Percentiles rank a stretch among this genome's conserved stretches.
These are phyloP conservation scores for Heliconius sara DNA, from an alignment of 2,888 invertebrate genomes.

Conservation along the genomic window DNA sequence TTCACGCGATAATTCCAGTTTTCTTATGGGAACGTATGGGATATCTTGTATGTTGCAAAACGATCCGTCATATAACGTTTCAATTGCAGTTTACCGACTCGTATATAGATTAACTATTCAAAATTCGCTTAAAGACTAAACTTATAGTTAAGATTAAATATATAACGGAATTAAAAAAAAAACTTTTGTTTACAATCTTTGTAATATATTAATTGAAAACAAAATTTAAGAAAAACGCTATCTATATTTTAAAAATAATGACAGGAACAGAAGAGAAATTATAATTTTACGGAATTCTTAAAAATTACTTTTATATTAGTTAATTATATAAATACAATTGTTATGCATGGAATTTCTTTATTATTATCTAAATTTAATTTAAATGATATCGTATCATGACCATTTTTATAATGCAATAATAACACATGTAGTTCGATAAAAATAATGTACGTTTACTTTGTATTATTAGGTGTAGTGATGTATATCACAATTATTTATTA, in stretches of 20 bases:
- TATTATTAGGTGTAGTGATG: neutral
- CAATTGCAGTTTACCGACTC: slow-evolving; percentile 49
- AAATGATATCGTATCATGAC: slow-evolving; percentile 5
- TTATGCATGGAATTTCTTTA: too few species aligned
- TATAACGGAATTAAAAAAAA: neutral
- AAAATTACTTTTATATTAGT: too few species aligned
- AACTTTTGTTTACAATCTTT: neutral
- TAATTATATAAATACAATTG: too few species aligned
- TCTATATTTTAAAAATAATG: too few species aligned
- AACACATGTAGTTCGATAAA: slow-evolving; percentile 15
- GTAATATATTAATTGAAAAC: too few species aligned
- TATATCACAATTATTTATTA: slow-evolving; percentile 5
- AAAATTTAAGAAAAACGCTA: too few species aligned
- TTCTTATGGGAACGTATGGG: slow-evolving; percentile 66
- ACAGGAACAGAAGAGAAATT: too few species aligned
- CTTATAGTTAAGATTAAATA: neutral
- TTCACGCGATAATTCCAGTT: slow-evolving; percentile 45
- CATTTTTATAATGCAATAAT: slow-evolving; percentile 6
- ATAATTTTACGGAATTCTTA: too few species aligned
- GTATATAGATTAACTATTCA: slow-evolving; percentile 35
- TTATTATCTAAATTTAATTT: neutral
- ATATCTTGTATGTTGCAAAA: slow-evolving; percentile 58
- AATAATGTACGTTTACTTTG: neutral
- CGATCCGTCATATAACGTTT: slow-evolving; percentile 58
- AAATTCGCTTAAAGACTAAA: neutral